phyloP scores from a whole-genome alignment of 2,797 vertebrate species.

The Pagetopsis macropterus region DNA sequence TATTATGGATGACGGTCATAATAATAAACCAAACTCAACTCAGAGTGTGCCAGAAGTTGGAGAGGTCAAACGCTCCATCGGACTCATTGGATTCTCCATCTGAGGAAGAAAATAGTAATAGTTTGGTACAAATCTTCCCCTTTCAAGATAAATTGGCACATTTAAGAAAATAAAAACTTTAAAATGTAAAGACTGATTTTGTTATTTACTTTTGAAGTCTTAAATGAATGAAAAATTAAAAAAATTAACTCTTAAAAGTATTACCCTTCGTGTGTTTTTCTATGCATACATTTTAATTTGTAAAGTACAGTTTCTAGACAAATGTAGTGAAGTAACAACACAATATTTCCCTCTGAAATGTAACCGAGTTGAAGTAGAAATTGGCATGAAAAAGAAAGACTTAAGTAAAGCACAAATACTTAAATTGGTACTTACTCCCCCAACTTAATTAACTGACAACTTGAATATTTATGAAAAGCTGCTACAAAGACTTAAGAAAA shows the following conservation, averaged over 20 bases:
- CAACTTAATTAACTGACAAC: neutral
- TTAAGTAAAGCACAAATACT: too few species aligned
- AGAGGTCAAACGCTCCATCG: constrained; percentile 82
- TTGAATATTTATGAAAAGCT: neutral
- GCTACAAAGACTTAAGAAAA: accelerated
- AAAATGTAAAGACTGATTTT: neutral
- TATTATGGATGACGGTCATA: accelerated
- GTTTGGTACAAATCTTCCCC: neutral
- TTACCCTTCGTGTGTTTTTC: too few species aligned
- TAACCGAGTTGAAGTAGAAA: too few species aligned
- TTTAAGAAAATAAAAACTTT: neutral
- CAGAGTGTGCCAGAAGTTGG: constrained; percentile 88
- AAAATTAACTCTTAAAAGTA: neutral
- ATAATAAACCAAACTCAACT: constrained; percentile 74
- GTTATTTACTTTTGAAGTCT: neutral
- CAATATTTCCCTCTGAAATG: too few species aligned
- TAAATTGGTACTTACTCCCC: too few species aligned
- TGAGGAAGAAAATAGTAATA: constrained; percentile 26
- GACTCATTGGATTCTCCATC: constrained; percentile 88
- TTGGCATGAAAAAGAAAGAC: too few species aligned
- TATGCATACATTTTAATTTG: too few species aligned
- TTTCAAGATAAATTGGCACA: too few species aligned
- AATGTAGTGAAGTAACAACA: too few species aligned
- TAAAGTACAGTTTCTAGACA: too few species aligned
- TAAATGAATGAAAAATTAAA: neutral